Evolutionary conservation across 2,888 invertebrate species (phyloP).

Genomic region (Biston betularia): DNA sequence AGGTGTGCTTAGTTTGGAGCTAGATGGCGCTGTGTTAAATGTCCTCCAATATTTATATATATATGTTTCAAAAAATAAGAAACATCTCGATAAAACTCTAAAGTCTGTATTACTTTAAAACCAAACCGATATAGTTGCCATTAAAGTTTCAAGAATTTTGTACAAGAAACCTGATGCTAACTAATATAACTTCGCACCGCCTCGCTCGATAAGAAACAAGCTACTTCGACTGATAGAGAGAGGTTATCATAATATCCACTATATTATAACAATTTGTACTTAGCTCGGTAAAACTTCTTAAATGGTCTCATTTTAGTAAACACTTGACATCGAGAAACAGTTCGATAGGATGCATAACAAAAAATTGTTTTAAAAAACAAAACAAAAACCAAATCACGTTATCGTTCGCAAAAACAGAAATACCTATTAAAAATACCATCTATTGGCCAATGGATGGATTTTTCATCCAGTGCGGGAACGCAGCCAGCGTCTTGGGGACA

Average conservation of each 20-base stretch:
- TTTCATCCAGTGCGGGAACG: too few species aligned
- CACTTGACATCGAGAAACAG: not conserved
- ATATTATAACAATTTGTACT: not conserved
- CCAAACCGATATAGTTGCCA: not conserved
- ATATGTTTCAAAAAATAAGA: too few species aligned
- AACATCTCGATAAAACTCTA: too few species aligned
- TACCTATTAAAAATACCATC: too few species aligned
- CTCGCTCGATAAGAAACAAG: constrained; percentile 26
- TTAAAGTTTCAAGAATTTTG: constrained; percentile 11
- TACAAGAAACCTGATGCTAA: constrained; percentile 30
- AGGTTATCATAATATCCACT: constrained; percentile 15
- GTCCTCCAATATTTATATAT: too few species aligned
- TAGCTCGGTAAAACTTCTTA: not conserved
- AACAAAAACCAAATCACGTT: too few species aligned
- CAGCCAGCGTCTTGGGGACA: too few species aligned
- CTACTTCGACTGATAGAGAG: constrained; percentile 27
- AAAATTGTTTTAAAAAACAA: not conserved
- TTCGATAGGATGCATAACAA: not conserved
- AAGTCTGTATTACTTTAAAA: not conserved
- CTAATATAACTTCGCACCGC: constrained; percentile 33
- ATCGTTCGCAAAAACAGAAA: too few species aligned
- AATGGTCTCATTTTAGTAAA: not conserved
- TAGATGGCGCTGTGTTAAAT: too few species aligned
- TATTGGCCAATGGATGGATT: too few species aligned
- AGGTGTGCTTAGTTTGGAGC: too few species aligned